A percentile compares a stretch with the other conserved stretches of the same genome.
Conservation (phyloP, 2,888 invertebrate species). For the Tanypteryx hageni region DNA sequence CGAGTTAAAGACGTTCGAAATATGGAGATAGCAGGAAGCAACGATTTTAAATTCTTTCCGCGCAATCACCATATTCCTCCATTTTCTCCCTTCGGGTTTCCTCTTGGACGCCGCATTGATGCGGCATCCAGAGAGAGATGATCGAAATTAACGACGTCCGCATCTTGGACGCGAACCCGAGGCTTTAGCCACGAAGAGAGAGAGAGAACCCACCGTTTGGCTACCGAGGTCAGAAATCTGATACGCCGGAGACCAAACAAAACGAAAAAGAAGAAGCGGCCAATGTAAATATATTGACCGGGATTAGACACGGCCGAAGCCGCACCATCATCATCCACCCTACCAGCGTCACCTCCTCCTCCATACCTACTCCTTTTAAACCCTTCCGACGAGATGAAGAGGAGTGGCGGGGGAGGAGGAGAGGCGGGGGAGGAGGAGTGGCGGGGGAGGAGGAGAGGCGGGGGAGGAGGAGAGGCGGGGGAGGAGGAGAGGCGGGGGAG, state of each 20-base stretch:
- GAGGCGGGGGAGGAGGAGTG: background rate
- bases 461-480: background rate
- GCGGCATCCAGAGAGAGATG: background rate
- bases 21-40: no score
- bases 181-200: background rate
- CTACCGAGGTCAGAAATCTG: slow-evolving; percentile 24
- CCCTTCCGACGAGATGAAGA: background rate
- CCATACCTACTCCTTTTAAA: background rate
- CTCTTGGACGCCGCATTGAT: background rate
- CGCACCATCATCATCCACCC: slow-evolving; percentile 31
- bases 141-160: slow-evolving; percentile 12
- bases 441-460: background rate
- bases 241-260: slow-evolving; percentile 14
- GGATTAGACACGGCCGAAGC: slow-evolving; percentile 27
- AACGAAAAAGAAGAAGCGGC: background rate
- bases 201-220: slow-evolving; percentile 9
- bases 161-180: background rate
- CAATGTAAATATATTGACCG: slow-evolving; percentile 57
- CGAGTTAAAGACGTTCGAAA: no score
- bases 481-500: background rate
- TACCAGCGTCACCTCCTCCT: background rate
- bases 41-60: no score
- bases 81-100: background rate
- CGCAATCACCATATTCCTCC: no score
- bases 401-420: background rate